A percentile compares a stretch with the other conserved stretches of the same genome.
phyloP scores from a whole-genome alignment of 2,797 vertebrate genomes.

The Prunella strophiata region DNA sequence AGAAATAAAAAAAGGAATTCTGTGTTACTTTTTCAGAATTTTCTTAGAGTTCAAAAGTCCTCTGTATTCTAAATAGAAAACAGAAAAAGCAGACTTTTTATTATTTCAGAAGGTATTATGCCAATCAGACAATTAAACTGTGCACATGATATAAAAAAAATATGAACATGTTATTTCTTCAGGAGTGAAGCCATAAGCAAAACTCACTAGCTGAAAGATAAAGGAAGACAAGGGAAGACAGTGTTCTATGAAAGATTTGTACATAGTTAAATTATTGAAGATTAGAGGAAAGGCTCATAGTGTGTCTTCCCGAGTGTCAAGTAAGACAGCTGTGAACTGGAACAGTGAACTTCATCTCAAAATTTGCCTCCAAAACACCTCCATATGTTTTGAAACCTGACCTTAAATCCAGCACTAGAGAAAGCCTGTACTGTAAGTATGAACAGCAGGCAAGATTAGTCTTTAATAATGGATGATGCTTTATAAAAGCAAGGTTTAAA shows the following conservation, averaged over 20 bases:
- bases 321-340: not conserved
- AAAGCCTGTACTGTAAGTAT: not conserved
- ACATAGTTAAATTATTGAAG: not conserved
- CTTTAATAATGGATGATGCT: not conserved
- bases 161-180: not conserved
- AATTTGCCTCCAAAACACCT: not conserved
- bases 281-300: not conserved
- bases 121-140: not conserved
- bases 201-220: not conserved
- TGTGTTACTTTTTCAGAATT: not conserved
- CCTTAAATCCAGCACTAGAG: not conserved
- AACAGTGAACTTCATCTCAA: not conserved
- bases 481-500: not conserved
- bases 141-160: not conserved
- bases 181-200: not conserved
- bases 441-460: not conserved
- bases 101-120: not conserved
- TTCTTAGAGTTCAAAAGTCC: not conserved
- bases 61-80: not conserved
- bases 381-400: not conserved
- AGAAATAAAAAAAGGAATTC: not conserved
- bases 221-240: not conserved
- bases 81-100: not conserved
- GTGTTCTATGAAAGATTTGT: not conserved
- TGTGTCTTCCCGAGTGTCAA: not conserved